Percentiles rank a stretch among this genome's conserved stretches.
Evolutionary conservation across 2,113 vertebrate species (phyloP).

Genomic region (Stictonetta naevosa): DNA sequence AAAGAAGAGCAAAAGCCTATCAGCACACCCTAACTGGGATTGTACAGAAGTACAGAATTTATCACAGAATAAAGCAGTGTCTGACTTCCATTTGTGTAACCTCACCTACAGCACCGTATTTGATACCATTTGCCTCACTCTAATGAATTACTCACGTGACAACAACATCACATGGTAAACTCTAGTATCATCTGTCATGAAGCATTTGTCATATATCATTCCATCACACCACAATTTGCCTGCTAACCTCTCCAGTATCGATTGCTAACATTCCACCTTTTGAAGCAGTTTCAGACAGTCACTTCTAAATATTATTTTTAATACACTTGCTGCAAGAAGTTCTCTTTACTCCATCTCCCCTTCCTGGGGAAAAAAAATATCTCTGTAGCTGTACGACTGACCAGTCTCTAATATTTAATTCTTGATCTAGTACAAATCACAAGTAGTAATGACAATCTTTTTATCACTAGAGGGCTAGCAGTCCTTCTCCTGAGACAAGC

Average conservation of each 20-base stretch:
- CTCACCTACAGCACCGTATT: neutral
- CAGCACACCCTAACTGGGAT: neutral
- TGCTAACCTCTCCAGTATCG: neutral
- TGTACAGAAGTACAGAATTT: neutral
- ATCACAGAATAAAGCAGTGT: neutral
- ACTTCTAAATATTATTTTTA: neutral
- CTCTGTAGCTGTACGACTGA: neutral
- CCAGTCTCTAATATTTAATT: neutral
- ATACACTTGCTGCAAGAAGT: neutral
- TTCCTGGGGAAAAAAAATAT: rapidly evolving
- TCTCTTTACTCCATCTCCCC: neutral
- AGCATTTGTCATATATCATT: neutral
- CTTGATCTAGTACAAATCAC: neutral
- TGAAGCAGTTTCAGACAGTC: neutral
- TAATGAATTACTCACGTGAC: neutral
- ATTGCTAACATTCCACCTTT: neutral
- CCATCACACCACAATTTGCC: neutral
- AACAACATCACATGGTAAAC: neutral
- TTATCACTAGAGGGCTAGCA: neutral
- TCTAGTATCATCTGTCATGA: neutral
- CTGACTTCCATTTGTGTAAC: neutral
- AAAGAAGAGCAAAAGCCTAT: neutral
- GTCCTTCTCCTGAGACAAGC: neutral
- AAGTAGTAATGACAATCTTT: neutral
- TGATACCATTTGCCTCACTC: neutral